A percentile compares a stretch with the other conserved stretches of the same genome.
Evolutionary conservation across 2,888 invertebrate species (phyloP).

Genomic region (Pegoplata infirma): DNA sequence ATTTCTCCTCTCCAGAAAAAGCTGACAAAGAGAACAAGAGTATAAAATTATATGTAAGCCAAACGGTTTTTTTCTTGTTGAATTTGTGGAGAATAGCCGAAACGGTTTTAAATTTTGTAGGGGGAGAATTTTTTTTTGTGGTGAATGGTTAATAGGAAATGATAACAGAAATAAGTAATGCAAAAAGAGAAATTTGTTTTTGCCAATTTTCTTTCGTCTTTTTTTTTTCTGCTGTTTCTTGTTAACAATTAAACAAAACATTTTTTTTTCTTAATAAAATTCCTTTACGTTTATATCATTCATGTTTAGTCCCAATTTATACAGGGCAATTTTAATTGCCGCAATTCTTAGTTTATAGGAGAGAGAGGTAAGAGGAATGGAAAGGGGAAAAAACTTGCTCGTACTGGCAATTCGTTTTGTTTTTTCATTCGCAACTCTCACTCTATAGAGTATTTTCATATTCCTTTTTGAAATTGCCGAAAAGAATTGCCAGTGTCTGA

Average conservation of each 20-base stretch:
- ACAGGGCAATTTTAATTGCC: too few relatives aligned
- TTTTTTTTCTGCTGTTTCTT: not conserved
- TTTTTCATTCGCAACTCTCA: too few relatives aligned
- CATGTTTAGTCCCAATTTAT: too few relatives aligned
- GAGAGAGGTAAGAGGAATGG: too few relatives aligned
- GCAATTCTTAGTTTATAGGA: too few relatives aligned
- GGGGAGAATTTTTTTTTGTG: not conserved
- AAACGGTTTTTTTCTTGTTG: slow-evolving; percentile 59
- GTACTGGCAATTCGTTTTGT: too few relatives aligned
- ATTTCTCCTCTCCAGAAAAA: not conserved
- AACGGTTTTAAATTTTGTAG: not conserved
- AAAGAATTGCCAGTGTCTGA: too few relatives aligned
- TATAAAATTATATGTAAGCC: slow-evolving; percentile 52
- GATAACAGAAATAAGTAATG: slow-evolving; percentile 16
- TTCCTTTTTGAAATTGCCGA: too few relatives aligned
- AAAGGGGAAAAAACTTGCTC: too few relatives aligned
- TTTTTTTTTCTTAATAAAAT: slow-evolving; percentile 1
- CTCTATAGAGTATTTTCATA: too few relatives aligned
- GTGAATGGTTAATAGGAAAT: too few relatives aligned
- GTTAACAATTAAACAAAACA: not conserved
- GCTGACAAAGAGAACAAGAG: not conserved
- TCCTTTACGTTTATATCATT: slow-evolving; percentile 16
- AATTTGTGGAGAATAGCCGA: not conserved
- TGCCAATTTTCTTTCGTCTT: not conserved
- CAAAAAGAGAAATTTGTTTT: not conserved